Conservation (phyloP, 2,113 vertebrate species). For the Oostethus manadensis region DNA sequence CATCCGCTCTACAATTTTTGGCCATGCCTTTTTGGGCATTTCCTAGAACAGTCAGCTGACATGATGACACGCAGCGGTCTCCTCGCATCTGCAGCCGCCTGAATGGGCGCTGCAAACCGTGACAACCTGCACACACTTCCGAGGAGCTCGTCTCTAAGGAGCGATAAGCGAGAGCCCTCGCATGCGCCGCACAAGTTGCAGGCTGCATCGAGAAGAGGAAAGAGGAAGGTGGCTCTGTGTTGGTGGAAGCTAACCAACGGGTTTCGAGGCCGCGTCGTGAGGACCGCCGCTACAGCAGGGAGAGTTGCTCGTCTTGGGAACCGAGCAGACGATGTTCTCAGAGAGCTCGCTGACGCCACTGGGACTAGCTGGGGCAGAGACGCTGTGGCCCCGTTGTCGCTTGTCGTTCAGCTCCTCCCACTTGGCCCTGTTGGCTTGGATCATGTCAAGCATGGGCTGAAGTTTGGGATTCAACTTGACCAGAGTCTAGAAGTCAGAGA, state of each 20-base stretch:
- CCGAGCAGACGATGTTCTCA: conserved; percentile 34
- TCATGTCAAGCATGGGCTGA: conserved; percentile 90
- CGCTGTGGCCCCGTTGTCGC: conserved; percentile 68
- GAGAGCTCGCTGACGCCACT: conserved; percentile 33
- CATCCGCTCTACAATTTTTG: conserved; percentile 18
- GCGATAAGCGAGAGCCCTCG: conserved; percentile 65
- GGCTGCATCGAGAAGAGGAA: conserved; percentile 46
- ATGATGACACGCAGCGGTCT: conserved; percentile 45
- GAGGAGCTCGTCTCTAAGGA: conserved; percentile 44
- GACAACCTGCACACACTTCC: conserved; percentile 36
- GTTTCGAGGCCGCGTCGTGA: conserved; percentile 29
- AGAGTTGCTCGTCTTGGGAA: conserved; percentile 35
- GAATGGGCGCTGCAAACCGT: conserved; percentile 40
- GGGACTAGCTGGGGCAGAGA: conserved; percentile 31
- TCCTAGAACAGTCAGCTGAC: conserved; percentile 33
- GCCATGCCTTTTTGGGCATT: conserved; percentile 30
- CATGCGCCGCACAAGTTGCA: conserved; percentile 62
- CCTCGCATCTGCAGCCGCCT: conserved; percentile 44
- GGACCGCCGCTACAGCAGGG: conserved; percentile 40
- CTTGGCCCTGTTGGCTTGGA: conserved; percentile 82
- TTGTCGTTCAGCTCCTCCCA: conserved; percentile 91
- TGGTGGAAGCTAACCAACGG: conserved; percentile 61
- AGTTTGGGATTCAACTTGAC: conserved; percentile 92
- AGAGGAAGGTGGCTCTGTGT: conserved; percentile 23
- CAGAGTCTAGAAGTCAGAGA: conserved; percentile 72